These are phyloP conservation scores for Sialia sialis DNA, from an alignment of 2,113 vertebrate species.

Conservation along the genomic window DNA sequence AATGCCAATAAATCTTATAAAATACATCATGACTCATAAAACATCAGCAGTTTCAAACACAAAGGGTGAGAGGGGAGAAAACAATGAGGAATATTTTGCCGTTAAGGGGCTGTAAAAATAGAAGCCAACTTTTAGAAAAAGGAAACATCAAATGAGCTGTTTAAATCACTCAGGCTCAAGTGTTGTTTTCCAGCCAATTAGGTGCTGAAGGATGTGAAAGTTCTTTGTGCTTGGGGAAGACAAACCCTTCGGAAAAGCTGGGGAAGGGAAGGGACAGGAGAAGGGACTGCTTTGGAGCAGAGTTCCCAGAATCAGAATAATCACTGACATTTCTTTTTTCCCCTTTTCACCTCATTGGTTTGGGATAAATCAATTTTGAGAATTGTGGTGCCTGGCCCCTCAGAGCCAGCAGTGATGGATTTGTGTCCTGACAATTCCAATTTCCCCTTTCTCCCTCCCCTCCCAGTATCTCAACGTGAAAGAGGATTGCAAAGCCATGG, in stretches of 20 bases:
- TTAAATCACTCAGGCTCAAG: not conserved
- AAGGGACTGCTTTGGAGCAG: not conserved
- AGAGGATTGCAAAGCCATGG: constrained; percentile 86
- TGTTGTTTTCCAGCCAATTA: not conserved
- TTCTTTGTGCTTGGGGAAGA: not conserved
- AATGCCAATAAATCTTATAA: not conserved
- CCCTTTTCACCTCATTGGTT: not conserved
- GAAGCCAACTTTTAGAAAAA: not conserved
- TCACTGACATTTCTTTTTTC: not conserved
- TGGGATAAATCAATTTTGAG: not conserved
- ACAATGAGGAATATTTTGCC: not conserved
- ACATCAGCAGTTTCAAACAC: not conserved
- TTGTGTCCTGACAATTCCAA: not conserved
- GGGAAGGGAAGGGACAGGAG: not conserved
- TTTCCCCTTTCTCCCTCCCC: not conserved
- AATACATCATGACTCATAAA: not conserved
- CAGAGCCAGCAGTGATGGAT: not conserved
- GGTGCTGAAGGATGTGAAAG: not conserved
- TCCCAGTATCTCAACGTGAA: constrained; percentile 83
- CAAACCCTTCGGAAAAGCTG: not conserved
- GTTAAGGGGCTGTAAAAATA: not conserved
- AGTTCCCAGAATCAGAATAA: not conserved
- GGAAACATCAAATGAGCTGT: not conserved
- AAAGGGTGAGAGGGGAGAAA: not conserved
- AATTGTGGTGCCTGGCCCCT: not conserved